phyloP scores from a whole-genome alignment of 2,113 vertebrate species.

The Pterocles gutturalis region DNA sequence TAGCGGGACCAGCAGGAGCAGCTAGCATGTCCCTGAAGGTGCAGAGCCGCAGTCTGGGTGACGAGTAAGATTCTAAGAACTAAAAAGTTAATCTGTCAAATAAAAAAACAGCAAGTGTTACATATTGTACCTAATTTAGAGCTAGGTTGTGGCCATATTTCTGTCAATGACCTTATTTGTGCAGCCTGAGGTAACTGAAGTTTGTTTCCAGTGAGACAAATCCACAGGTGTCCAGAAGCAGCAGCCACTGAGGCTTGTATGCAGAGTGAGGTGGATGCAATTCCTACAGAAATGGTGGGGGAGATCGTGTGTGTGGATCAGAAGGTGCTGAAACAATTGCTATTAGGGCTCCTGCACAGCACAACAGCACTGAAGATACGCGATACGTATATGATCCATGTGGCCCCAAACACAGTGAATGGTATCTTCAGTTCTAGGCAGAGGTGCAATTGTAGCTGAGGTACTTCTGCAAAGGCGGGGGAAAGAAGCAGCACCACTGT shows the following conservation, averaged over 20 bases:
- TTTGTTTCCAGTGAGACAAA: neutral
- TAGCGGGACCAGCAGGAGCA: too few relatives aligned
- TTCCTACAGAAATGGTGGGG: neutral
- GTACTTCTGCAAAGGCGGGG: neutral
- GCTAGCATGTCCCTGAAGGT: too few relatives aligned
- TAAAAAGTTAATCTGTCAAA: too few relatives aligned
- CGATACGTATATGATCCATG: neutral
- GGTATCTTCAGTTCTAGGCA: neutral
- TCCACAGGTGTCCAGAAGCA: neutral
- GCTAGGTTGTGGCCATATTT: neutral
- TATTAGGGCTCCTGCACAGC: constrained; percentile 16
- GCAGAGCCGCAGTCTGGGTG: too few relatives aligned
- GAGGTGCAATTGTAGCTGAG: neutral
- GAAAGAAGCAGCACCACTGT: neutral
- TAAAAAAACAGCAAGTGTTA: too few relatives aligned
- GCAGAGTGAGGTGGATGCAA: neutral
- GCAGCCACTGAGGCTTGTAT: neutral
- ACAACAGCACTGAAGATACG: neutral
- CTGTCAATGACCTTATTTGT: neutral
- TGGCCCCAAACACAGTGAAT: neutral
- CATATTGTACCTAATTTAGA: too few relatives aligned
- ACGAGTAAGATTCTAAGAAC: too few relatives aligned
- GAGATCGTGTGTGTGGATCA: neutral
- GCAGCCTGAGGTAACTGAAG: neutral
- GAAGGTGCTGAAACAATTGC: neutral